These are phyloP conservation scores for Cydia splendana DNA, from an alignment of 1,140 invertebrate species.

Conservation along the genomic window DNA sequence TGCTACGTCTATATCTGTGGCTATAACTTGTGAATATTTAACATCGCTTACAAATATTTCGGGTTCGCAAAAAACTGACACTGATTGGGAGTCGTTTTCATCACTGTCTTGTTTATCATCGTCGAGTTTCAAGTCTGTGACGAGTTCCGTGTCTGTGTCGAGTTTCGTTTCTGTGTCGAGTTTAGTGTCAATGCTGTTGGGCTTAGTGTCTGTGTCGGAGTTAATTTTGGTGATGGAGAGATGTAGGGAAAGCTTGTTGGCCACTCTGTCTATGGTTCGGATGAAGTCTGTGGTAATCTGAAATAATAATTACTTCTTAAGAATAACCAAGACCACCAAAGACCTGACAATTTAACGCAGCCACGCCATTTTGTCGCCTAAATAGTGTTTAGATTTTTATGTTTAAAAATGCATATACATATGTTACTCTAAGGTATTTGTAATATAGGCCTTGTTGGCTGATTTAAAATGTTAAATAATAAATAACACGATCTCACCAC, in stretches of 20 bases:
- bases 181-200: not conserved
- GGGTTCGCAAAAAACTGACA: slow-evolving; percentile 14
- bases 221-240: not conserved
- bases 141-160: not conserved
- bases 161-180: not conserved
- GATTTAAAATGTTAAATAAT: no score
- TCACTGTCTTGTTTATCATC: slow-evolving; percentile 11
- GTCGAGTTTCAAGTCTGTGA: not conserved
- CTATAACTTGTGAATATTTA: slow-evolving; percentile 2
- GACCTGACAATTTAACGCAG: no score
- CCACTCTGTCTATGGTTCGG: slow-evolving; percentile 19
- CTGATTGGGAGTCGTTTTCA: not conserved
- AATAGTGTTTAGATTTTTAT: no score
- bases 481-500: no score
- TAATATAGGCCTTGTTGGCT: no score
- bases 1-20: not conserved
- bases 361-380: no score
- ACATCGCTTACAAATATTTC: slow-evolving; percentile 14
- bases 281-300: slow-evolving; percentile 21
- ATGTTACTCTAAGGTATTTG: no score
- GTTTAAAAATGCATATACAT: no score
- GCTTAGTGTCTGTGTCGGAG: not conserved
- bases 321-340: no score
- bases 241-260: slow-evolving; percentile 11
- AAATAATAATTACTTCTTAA: not conserved